Base-by-base conservation (phyloP, 2,888 invertebrate genomes). In the Pherbina coryleti region DNA sequence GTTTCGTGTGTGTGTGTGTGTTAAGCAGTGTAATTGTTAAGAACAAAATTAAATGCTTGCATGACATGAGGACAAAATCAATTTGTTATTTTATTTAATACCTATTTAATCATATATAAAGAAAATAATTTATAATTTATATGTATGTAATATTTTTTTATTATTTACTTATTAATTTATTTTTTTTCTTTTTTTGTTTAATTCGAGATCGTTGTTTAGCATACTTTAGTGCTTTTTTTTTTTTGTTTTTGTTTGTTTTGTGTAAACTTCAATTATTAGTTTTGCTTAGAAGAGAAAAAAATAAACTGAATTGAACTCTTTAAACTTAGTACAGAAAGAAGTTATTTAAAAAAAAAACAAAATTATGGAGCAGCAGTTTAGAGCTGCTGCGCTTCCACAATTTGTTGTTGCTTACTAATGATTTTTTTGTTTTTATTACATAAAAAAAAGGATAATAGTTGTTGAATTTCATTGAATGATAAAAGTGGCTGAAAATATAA, bases 131-230 rank as follows among this genome's bases (percentile, higher is more conserved):
- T 75, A 8, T 62, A 19, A 44, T 17, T 74, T 76, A 74, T 64
- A 74, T 77, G 70, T 77, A 79, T 64, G 44, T 73, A 78, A 78
- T 78, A 78, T 67, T 28, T 73, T 77, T 64, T 60, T 66, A 44
- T 69, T 67, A 53, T 66, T 70, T 57, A 70, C n/a, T n/a, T n/a
- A n/a, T n/a, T n/a, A n/a, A n/a, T 75, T 74, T 78, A 62, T 69
- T 75, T 70, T 49, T 77, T 66, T 77, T 19, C 14, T 77, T 78
- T 79, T 14, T 69, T 62, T 66, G 51, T 69, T 31, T 81, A 82
- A 82, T 82, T 82, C 82, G 82, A 82, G 82, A 82, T 82, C 82
- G 81, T 81, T 81, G 81, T 78, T 80, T 76, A 64, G 67, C 49
- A 49, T 49, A 44, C 49, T 53, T 76, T 62, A 73, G 62, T 69